Evolutionary conservation across 2,797 vertebrate species (phyloP).

Genomic region (Scleropages formosus): DNA sequence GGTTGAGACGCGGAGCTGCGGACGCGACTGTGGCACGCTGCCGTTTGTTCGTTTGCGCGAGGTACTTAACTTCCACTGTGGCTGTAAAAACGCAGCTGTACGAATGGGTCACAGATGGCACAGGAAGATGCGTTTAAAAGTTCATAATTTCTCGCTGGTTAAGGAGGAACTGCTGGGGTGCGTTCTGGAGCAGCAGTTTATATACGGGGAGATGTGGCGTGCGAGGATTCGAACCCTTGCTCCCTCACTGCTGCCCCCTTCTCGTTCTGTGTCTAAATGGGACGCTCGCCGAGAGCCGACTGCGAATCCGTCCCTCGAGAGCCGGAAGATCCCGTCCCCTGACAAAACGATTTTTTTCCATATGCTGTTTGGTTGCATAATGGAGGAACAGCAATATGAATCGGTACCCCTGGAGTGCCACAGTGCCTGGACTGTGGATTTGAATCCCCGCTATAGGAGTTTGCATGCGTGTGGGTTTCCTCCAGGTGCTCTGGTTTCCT

Average conservation of each 20-base stretch:
- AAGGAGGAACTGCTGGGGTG: conserved; percentile 3
- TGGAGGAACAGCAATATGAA: background rate
- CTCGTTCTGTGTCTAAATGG: conserved; percentile 12
- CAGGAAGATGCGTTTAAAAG: background rate
- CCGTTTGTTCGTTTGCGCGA: background rate
- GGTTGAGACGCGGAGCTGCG: background rate
- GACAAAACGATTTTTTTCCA: background rate
- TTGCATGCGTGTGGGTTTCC: no score
- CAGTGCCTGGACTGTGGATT: no score
- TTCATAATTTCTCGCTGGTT: conserved; percentile 20
- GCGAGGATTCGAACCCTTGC: background rate
- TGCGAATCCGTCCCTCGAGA: background rate
- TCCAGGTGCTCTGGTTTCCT: no score
- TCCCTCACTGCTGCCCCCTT: background rate
- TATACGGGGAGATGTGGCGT: background rate
- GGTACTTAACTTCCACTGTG: conserved; percentile 9
- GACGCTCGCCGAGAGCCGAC: background rate
- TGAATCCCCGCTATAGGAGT: no score
- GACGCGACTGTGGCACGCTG: background rate
- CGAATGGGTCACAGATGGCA: conserved; percentile 21
- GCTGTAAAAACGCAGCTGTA: conserved; percentile 23
- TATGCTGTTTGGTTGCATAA: conserved; percentile 20
- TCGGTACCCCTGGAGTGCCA: no score
- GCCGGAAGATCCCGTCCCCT: background rate
- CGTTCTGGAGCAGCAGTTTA: background rate